Evolutionary conservation across 2,888 invertebrate genomes (phyloP).

Genomic region (Odontothrips loti): DNA sequence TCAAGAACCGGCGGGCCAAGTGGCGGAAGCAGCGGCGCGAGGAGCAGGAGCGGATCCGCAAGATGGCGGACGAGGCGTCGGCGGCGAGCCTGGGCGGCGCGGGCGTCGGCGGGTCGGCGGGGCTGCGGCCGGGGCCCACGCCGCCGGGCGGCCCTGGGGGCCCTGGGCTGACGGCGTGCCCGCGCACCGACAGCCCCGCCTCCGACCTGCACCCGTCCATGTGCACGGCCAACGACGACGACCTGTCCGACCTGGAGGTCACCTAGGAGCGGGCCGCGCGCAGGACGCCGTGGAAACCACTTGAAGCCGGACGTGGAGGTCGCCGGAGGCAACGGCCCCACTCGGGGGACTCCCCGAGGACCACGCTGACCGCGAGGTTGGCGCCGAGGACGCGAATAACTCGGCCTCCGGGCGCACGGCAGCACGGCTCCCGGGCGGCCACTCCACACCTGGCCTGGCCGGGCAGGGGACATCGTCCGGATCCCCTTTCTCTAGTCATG

Average conservation of each 20-base stretch:
- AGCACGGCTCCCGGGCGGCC: too few species aligned
- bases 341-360: too few species aligned
- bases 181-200: background rate
- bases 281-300: background rate
- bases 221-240: background rate
- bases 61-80: conserved; percentile 15
- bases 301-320: too few species aligned
- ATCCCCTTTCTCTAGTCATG: background rate
- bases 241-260: conserved; percentile 19
- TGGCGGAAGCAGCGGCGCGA: conserved; percentile 23
- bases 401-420: too few species aligned
- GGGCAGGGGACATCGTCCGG: too few species aligned
- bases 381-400: too few species aligned
- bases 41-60: conserved; percentile 21
- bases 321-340: too few species aligned
- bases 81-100: background rate
- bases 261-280: background rate
- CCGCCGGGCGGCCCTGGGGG: background rate
- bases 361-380: too few species aligned
- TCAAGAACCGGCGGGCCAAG: conserved; percentile 19
- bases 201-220: background rate
- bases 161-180: background rate
- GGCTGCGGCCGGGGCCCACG: background rate
- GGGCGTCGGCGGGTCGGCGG: background rate
- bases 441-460: too few species aligned